Conservation (phyloP, 1,140 invertebrate genomes). For the Halesus radiatus region DNA sequence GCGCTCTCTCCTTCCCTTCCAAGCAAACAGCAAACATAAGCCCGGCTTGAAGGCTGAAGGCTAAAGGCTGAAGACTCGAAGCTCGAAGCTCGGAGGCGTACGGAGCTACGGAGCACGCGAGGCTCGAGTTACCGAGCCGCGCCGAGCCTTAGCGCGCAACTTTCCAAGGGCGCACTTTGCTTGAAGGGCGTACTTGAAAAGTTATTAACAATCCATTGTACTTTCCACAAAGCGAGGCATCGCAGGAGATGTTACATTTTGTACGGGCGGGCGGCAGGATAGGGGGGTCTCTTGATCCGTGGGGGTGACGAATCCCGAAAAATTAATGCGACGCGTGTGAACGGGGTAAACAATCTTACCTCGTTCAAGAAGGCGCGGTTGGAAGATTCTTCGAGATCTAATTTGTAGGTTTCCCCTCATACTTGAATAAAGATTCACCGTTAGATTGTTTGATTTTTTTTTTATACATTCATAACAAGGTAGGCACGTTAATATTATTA, state of each 20-base stretch:
- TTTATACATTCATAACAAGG: no score
- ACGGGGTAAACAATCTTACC: no score
- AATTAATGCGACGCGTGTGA: neutral
- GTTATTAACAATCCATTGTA: constrained; percentile 58
- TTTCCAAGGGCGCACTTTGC: constrained; percentile 35
- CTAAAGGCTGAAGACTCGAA: neutral
- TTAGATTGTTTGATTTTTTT: no score
- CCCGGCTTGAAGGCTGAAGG: neutral
- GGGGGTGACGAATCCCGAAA: neutral
- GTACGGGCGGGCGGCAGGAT: neutral
- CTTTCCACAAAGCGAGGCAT: constrained; percentile 50
- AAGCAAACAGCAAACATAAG: no score
- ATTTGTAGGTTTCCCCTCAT: no score
- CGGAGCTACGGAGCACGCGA: constrained; percentile 5
- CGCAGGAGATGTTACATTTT: constrained; percentile 54
- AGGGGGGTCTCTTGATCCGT: neutral
- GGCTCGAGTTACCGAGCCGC: neutral
- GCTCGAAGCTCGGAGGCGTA: neutral
- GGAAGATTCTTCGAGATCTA: no score
- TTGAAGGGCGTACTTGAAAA: constrained; percentile 53
- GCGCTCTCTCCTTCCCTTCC: neutral
- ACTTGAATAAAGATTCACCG: no score
- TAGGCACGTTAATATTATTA: no score
- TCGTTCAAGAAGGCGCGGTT: no score
- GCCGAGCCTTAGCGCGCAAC: constrained; percentile 16